phyloP scores from a whole-genome alignment of 92 coral and sea anemone species.

The Porites divaricata region DNA sequence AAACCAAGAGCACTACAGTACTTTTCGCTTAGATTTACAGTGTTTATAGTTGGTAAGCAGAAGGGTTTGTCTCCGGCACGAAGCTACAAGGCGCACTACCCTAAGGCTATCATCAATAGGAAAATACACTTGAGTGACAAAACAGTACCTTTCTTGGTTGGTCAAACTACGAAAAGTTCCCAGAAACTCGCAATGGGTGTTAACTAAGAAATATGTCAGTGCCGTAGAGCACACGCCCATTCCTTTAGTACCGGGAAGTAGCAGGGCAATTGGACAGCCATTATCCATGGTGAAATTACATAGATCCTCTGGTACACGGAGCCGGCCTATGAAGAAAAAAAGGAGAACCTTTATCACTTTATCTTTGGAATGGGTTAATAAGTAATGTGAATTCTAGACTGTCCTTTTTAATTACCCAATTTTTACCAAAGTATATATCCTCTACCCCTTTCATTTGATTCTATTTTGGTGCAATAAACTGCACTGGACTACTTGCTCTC shows the following conservation, averaged over 20 bases:
- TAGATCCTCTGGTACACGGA: slow-evolving; percentile 53
- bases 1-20: too few relatives aligned
- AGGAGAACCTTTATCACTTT: neutral
- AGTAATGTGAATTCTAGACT: neutral
- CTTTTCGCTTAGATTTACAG: too few relatives aligned
- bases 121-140: neutral
- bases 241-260: slow-evolving; percentile 75
- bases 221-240: slow-evolving; percentile 73
- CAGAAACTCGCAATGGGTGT: slow-evolving; percentile 71
- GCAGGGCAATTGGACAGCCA: slow-evolving; percentile 74
- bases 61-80: too few relatives aligned
- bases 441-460: neutral
- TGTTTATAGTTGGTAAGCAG: too few relatives aligned
- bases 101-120: too few relatives aligned
- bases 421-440: too few relatives aligned
- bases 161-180: slow-evolving; percentile 50
- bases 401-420: neutral
- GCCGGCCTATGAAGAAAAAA: slow-evolving; percentile 48
- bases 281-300: slow-evolving; percentile 50
- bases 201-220: slow-evolving; percentile 62
- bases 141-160: slow-evolving; percentile 26
- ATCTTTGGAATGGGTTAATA: too few relatives aligned
- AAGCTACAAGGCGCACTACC: too few relatives aligned
- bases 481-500: neutral
- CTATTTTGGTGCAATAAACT: neutral